phyloP scores from a whole-genome alignment of 2,888 invertebrate genomes.

The Sinohyriopsis cumingii region DNA sequence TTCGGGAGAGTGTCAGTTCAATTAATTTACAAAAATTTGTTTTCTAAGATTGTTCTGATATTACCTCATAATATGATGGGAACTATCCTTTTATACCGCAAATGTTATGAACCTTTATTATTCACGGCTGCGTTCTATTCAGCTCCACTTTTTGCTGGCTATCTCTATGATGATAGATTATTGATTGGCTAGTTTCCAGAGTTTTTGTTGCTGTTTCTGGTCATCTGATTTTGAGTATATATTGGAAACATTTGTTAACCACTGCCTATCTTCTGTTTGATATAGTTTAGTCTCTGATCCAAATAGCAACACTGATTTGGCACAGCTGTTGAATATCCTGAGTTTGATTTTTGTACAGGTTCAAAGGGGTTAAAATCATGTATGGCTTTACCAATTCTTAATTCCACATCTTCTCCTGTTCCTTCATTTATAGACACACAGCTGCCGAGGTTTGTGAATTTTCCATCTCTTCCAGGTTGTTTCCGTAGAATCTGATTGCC shows the following conservation, averaged over 20 bases:
- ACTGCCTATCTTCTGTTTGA: not conserved
- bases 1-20: too few relatives aligned
- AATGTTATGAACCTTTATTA: too few relatives aligned
- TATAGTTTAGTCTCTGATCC: not conserved
- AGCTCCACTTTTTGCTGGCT: too few relatives aligned
- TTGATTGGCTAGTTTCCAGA: too few relatives aligned
- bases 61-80: too few relatives aligned
- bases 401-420: not conserved
- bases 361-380: not conserved
- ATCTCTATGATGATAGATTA: too few relatives aligned
- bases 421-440: not conserved
- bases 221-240: slow-evolving; percentile 1
- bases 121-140: too few relatives aligned
- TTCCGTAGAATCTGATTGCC: slow-evolving; percentile 1
- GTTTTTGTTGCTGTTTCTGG: not conserved
- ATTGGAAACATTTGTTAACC: not conserved
- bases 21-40: too few relatives aligned
- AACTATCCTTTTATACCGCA: too few relatives aligned
- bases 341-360: not conserved
- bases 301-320: slow-evolving; percentile 2
- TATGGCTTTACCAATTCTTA: not conserved
- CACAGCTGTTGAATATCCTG: not conserved
- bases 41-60: too few relatives aligned
- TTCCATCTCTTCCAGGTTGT: slow-evolving; percentile 1
- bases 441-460: slow-evolving; percentile 2